Evolutionary conservation across 2,113 vertebrate genomes (phyloP).

Genomic region (Charadrius vociferus): DNA sequence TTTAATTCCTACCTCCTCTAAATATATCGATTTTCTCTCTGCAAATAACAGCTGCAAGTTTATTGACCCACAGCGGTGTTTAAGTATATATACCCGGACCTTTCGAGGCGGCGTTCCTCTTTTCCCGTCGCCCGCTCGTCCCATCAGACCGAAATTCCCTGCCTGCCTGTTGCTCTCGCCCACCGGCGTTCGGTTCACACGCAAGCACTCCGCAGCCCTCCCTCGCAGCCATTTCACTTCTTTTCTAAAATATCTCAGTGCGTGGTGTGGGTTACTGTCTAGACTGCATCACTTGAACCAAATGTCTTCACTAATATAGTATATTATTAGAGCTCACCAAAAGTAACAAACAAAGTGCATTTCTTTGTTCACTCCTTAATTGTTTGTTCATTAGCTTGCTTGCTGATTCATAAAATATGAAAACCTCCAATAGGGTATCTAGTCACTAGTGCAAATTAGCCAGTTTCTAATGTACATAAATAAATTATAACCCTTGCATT

Average conservation of each 20-base stretch:
- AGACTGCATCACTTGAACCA: constrained; percentile 24
- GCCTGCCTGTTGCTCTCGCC: not conserved
- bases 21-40: not conserved
- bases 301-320: not conserved
- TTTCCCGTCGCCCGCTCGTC: fast-evolving
- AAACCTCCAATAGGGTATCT: constrained; percentile 33
- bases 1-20: not conserved
- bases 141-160: not conserved
- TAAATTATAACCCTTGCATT: constrained; percentile 4
- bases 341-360: constrained; percentile 29
- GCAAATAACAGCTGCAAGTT: not conserved
- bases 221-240: not conserved
- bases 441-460: constrained; percentile 50
- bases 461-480: constrained; percentile 36
- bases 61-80: not conserved
- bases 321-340: not conserved
- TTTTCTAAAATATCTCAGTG: not conserved
- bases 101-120: not conserved
- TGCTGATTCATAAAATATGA: constrained; percentile 51
- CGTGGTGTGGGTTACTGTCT: constrained; percentile 17
- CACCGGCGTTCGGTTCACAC: not conserved
- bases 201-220: not conserved
- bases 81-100: not conserved
- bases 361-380: constrained; percentile 48
- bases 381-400: constrained; percentile 44